A percentile compares a stretch with the other conserved stretches of the same genome.
Evolutionary conservation across 1,140 invertebrate species (phyloP).

Genomic region (Andricus grossulariae): DNA sequence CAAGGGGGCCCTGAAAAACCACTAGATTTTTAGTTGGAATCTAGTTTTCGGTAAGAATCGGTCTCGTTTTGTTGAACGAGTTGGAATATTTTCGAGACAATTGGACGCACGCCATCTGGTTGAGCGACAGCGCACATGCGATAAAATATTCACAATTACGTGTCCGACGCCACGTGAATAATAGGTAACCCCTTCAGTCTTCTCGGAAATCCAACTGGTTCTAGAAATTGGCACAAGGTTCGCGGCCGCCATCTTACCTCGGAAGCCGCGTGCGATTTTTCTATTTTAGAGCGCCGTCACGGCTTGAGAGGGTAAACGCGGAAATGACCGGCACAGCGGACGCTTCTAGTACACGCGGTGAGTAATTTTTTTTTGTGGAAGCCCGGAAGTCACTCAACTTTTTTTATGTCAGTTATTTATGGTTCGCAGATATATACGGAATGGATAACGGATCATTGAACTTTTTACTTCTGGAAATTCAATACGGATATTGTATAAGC

Average conservation of each 20-base stretch:
- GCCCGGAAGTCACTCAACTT: too few relatives aligned
- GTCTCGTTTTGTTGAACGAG: constrained; percentile 42
- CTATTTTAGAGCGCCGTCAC: constrained; percentile 35
- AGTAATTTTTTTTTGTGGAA: too few relatives aligned
- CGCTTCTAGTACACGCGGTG: not conserved
- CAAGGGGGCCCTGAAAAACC: too few relatives aligned
- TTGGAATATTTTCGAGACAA: constrained; percentile 65
- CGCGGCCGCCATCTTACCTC: constrained; percentile 49
- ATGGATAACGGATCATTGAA: too few relatives aligned
- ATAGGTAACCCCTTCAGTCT: constrained; percentile 64
- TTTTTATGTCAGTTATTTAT: too few relatives aligned
- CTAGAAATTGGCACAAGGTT: constrained; percentile 73
- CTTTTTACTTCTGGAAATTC: too few relatives aligned
- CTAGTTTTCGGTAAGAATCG: not conserved
- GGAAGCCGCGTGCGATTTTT: constrained; percentile 47
- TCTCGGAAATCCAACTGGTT: constrained; percentile 58
- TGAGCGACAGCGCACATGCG: constrained; percentile 73
- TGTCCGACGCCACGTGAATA: constrained; percentile 67
- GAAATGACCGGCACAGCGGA: not conserved
- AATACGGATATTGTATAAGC: too few relatives aligned
- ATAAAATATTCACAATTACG: constrained; percentile 75
- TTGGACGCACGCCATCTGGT: constrained; percentile 71
- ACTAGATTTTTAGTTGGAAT: too few relatives aligned
- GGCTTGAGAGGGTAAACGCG: not conserved
- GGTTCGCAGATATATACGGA: too few relatives aligned